Percentiles rank a stretch among this genome's conserved stretches.
phyloP scores from a whole-genome alignment of 2,113 vertebrate species.

The Donacobius atricapilla region DNA sequence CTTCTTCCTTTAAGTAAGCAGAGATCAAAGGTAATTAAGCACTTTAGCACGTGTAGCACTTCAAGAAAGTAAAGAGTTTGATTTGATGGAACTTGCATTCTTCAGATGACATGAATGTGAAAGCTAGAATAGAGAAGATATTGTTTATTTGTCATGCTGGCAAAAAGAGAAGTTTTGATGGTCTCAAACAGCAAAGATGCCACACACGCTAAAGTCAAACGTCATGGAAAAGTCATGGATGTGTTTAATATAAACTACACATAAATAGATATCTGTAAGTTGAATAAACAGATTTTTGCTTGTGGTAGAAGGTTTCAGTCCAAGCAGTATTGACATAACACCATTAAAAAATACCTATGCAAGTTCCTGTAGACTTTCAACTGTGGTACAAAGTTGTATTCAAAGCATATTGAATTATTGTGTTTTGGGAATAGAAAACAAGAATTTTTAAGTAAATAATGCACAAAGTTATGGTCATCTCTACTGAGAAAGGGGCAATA shows the following conservation, averaged over 20 bases:
- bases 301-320: neutral
- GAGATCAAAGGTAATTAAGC: neutral
- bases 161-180: neutral
- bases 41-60: neutral
- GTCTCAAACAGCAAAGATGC: neutral
- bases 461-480: neutral
- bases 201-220: neutral
- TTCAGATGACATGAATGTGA: neutral
- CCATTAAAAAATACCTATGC: neutral
- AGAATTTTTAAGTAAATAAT: neutral
- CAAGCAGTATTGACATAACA: neutral
- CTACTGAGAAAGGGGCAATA: neutral
- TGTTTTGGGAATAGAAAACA: neutral
- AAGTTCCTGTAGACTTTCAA: neutral
- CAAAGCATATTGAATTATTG: neutral
- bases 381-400: neutral
- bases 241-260: neutral
- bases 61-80: neutral
- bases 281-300: neutral
- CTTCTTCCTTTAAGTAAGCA: neutral
- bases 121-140: neutral
- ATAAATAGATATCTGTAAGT: neutral
- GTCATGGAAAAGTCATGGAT: neutral
- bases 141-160: neutral
- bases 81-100: neutral